A percentile compares a stretch with the other conserved stretches of the same genome.
phyloP scores from a whole-genome alignment of 2,797 vertebrate genomes.

The Ctenopoma multispine region DNA sequence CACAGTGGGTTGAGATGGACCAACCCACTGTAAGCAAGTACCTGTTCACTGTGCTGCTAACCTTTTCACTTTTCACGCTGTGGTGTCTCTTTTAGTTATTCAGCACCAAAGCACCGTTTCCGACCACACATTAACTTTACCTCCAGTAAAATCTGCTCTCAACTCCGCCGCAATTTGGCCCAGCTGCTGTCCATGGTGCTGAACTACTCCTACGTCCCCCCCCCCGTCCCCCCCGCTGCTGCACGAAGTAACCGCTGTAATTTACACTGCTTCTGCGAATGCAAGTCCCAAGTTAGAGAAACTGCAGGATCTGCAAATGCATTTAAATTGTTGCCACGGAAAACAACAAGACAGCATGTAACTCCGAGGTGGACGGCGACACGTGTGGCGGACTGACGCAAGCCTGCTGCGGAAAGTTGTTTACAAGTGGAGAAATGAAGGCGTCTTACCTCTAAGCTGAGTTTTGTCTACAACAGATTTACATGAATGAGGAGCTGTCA shows the following conservation, averaged over 20 bases:
- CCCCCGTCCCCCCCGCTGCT: neutral
- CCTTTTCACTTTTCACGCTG: too few species aligned
- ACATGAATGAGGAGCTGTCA: neutral
- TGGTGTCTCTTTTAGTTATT: too few species aligned
- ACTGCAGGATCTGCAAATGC: neutral
- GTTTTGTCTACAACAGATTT: neutral
- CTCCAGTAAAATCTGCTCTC: neutral
- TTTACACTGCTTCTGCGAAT: neutral
- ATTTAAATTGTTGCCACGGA: neutral
- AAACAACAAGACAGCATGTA: neutral
- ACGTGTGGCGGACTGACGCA: constrained; percentile 41
- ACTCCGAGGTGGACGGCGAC: constrained; percentile 11
- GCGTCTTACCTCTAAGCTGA: constrained; percentile 5
- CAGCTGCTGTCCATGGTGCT: constrained; percentile 44
- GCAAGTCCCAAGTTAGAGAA: neutral
- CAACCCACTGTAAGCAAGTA: neutral
- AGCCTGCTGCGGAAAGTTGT: constrained; percentile 48
- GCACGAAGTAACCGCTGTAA: neutral
- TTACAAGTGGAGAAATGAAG: constrained; percentile 30
- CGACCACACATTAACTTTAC: neutral
- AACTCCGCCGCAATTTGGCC: too few species aligned
- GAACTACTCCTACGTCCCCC: too few species aligned
- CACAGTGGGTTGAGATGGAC: neutral
- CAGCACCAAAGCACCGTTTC: neutral
- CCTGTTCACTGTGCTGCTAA: too few species aligned